phyloP scores from a whole-genome alignment of 2,113 vertebrate species.

The Marcusenius ussheri region DNA sequence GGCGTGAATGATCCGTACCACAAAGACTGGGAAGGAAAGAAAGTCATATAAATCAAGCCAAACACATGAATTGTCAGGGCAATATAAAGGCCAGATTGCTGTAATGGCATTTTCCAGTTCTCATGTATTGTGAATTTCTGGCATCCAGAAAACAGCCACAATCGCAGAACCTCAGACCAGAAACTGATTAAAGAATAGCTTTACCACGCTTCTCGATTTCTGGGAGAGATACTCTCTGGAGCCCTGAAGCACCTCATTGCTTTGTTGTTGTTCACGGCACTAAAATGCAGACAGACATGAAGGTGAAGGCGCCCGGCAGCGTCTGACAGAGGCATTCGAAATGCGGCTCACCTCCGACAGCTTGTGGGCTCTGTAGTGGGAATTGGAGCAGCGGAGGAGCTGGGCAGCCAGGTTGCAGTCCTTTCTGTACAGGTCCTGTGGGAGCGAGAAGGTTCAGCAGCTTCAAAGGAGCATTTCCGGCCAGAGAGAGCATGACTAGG shows the following conservation, averaged over 20 bases:
- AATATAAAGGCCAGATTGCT: neutral
- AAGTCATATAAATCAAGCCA: neutral
- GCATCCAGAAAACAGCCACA: neutral
- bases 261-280: neutral
- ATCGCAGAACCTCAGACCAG: neutral
- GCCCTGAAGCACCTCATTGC: neutral
- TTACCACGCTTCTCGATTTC: neutral
- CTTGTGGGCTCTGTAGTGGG: constrained; percentile 76
- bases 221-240: neutral
- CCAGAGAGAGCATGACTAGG: neutral
- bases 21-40: neutral
- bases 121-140: neutral
- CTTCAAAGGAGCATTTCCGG: neutral
- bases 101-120: constrained; percentile 1
- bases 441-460: constrained; percentile 19
- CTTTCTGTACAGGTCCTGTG: constrained; percentile 88
- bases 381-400: constrained; percentile 90
- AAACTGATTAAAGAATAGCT: neutral
- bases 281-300: constrained; percentile 9
- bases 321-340: neutral
- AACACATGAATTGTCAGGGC: neutral
- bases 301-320: neutral
- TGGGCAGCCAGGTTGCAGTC: constrained; percentile 93
- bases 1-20: neutral
- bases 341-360: constrained; percentile 78